phyloP scores from a whole-genome alignment of 2,888 invertebrate genomes.

The Tromatobia lineatoria region DNA sequence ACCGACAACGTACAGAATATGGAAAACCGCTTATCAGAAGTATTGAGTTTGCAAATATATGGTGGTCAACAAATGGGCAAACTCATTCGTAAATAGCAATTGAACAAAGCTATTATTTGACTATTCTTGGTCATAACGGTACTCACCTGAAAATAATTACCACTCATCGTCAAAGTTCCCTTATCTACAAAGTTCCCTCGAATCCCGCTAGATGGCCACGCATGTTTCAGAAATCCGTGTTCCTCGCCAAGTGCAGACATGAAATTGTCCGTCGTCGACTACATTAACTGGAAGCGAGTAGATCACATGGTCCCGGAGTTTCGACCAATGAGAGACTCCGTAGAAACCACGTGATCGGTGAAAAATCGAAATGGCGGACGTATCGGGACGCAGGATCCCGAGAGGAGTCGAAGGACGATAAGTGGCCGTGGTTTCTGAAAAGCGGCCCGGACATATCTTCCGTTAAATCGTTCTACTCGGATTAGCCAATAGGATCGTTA shows the following conservation, averaged over 20 bases:
- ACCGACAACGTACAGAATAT: too few species aligned
- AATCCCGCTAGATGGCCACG: conserved; percentile 7
- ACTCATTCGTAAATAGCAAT: too few species aligned
- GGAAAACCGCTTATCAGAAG: too few species aligned
- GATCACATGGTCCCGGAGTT: conserved; percentile 71
- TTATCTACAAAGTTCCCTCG: neutral
- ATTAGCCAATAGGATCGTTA: neutral
- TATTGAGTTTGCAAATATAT: too few species aligned
- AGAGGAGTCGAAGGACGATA: conserved; percentile 82
- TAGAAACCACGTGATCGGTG: conserved; percentile 78
- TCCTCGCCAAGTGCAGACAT: neutral
- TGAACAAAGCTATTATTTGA: too few species aligned
- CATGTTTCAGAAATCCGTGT: neutral
- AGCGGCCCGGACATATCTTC: conserved; percentile 18
- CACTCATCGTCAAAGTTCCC: neutral
- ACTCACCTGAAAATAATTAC: neutral
- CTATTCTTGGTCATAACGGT: neutral
- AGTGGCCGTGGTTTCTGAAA: conserved; percentile 76
- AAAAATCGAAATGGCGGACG: conserved; percentile 84
- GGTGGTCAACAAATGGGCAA: too few species aligned
- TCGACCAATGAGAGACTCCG: conserved; percentile 66
- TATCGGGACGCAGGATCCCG: conserved; percentile 83
- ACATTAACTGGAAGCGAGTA: neutral
- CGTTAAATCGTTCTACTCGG: neutral
- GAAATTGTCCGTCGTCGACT: neutral